Percentiles rank a stretch among this genome's conserved stretches.
Conservation (phyloP, 2,888 invertebrate genomes). For the Exocentrus adspersus region DNA sequence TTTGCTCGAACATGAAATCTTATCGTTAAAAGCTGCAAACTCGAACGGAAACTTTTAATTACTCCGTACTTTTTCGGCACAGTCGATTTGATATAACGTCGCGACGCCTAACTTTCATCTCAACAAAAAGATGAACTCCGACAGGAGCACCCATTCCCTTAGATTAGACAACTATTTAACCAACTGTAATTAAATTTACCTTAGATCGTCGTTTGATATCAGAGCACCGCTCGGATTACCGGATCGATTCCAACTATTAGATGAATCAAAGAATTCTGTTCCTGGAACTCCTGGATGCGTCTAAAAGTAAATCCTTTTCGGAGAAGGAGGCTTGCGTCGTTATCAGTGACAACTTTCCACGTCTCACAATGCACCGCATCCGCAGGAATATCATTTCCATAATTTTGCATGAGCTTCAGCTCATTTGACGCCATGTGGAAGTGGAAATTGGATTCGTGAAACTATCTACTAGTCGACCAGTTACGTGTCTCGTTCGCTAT, state of each 20-base stretch:
- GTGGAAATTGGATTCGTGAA: neutral
- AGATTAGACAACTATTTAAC: neutral
- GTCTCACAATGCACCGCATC: neutral
- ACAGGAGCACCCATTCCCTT: neutral
- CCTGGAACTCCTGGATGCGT: no score
- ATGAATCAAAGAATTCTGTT: neutral
- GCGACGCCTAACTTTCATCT: no score
- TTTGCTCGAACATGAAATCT: no score
- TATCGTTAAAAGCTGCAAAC: no score
- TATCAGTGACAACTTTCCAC: neutral
- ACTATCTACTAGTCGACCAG: no score
- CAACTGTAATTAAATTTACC: slow-evolving; percentile 2
- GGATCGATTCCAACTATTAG: no score
- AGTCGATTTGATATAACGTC: no score
- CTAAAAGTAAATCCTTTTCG: no score
- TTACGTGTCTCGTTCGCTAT: no score
- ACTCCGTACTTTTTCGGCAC: no score
- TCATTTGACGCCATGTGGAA: neutral
- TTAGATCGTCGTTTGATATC: neutral
- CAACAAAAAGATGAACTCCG: neutral
- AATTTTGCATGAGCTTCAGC: neutral
- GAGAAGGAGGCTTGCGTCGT: neutral
- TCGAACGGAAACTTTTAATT: no score
- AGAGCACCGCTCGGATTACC: neutral
- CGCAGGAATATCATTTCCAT: neutral